A percentile compares a stretch with the other conserved stretches of the same genome.
Conservation (phyloP, 2,888 invertebrate genomes). For the Chrysomela aeneicollis region DNA sequence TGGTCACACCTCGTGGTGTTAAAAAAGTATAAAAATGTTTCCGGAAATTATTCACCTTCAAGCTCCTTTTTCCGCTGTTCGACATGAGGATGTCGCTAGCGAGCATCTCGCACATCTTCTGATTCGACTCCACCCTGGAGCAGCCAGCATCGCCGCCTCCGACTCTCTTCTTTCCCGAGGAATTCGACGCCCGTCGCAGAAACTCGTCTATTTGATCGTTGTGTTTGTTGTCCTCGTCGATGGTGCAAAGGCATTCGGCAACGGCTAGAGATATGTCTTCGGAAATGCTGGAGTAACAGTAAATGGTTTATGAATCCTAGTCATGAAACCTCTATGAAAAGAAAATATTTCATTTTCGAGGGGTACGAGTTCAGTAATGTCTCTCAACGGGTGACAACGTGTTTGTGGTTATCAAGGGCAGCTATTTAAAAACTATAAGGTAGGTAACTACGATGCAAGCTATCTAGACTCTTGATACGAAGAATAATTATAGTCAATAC, state of each 20-base stretch:
- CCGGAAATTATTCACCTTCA: conserved; percentile 57
- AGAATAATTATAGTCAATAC: too few relatives aligned
- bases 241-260: conserved; percentile 80
- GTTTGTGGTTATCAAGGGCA: too few relatives aligned
- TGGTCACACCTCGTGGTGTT: too few relatives aligned
- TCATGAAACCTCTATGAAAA: neutral
- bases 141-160: conserved; percentile 53
- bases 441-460: too few relatives aligned
- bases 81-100: conserved; percentile 72
- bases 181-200: conserved; percentile 64
- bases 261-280: conserved; percentile 72
- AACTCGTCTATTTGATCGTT: conserved; percentile 76
- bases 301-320: too few relatives aligned
- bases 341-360: too few relatives aligned
- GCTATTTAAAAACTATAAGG: too few relatives aligned
- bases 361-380: too few relatives aligned
- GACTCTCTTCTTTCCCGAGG: conserved; percentile 56
- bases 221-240: conserved; percentile 82
- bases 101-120: conserved; percentile 64
- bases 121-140: conserved; percentile 61
- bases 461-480: too few relatives aligned
- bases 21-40: too few relatives aligned
- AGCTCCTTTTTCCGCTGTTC: conserved; percentile 66
- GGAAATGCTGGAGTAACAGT: conserved; percentile 35
- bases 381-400: too few relatives aligned